phyloP scores from a whole-genome alignment of 2,888 invertebrate species.

The Augiades crinisus region DNA sequence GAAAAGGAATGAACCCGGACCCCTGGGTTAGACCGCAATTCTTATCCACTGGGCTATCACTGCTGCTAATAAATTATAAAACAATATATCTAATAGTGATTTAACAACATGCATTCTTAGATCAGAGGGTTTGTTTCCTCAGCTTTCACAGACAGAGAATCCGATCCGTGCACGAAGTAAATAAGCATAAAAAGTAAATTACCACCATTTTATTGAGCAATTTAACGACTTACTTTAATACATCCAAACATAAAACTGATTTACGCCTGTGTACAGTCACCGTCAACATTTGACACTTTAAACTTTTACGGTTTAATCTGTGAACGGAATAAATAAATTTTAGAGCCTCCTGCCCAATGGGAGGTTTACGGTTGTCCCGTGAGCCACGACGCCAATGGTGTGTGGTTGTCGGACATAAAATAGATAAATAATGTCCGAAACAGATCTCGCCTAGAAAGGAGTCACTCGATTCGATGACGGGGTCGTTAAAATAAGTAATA shows the following conservation, averaged over 20 bases:
- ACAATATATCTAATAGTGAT: too few relatives aligned
- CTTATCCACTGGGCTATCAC: too few relatives aligned
- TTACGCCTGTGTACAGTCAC: conserved; percentile 2
- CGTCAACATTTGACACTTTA: conserved; percentile 64
- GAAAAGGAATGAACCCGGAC: conserved; percentile 12
- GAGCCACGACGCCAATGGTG: conserved; percentile 64
- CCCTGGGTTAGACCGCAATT: too few relatives aligned
- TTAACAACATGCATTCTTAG: too few relatives aligned
- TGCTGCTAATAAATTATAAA: too few relatives aligned
- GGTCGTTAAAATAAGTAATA: conserved; percentile 17
- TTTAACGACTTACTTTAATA: conserved; percentile 18
- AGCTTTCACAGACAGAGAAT: neutral
- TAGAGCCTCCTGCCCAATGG: conserved; percentile 63
- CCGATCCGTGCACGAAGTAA: neutral
- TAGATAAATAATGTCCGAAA: conserved; percentile 58
- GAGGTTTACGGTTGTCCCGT: conserved; percentile 56
- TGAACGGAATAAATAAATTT: conserved; percentile 58
- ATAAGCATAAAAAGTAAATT: conserved; percentile 4
- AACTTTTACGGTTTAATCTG: conserved; percentile 55
- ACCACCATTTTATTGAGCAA: conserved; percentile 11
- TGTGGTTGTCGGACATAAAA: conserved; percentile 58
- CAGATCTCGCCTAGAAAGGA: conserved; percentile 24
- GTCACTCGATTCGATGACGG: conserved; percentile 32
- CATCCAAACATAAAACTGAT: conserved; percentile 13
- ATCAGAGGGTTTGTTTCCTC: too few relatives aligned